A percentile compares a stretch with the other conserved stretches of the same genome.
These are phyloP conservation scores for Sus cebifrons DNA, from an alignment of 2,797 vertebrate species.

Conservation along the genomic window DNA sequence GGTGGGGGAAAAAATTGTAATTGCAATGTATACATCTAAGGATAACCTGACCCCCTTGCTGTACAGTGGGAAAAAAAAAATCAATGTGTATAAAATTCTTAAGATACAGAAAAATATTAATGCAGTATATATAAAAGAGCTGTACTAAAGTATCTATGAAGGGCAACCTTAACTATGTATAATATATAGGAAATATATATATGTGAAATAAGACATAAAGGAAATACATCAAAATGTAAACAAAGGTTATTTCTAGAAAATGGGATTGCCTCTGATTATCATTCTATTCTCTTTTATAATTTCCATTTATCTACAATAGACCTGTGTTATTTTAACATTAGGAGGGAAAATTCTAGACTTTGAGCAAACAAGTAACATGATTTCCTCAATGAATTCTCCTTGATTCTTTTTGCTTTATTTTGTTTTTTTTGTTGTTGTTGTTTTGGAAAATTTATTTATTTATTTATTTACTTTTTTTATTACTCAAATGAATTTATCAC, in stretches of 20 bases:
- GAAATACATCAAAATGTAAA: conserved; percentile 21
- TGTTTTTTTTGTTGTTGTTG: too few relatives aligned
- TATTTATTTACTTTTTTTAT: too few relatives aligned
- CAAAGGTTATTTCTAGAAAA: background rate
- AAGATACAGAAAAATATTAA: background rate
- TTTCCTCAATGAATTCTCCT: background rate
- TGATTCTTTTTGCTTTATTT: too few relatives aligned
- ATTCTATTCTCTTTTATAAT: background rate
- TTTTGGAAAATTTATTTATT: too few relatives aligned
- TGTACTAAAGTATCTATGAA: background rate
- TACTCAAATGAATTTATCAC: too few relatives aligned
- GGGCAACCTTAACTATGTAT: background rate
- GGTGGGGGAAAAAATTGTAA: too few relatives aligned
- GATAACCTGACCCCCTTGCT: too few relatives aligned
- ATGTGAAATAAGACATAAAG: background rate
- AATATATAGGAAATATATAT: background rate
- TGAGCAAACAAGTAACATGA: background rate
- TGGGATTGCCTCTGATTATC: background rate
- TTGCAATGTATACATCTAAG: too few relatives aligned
- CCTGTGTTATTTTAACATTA: background rate
- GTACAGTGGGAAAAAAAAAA: background rate
- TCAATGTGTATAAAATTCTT: background rate
- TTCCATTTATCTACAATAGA: background rate
- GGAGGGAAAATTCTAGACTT: background rate
- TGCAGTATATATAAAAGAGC: background rate